A percentile compares a stretch with the other conserved stretches of the same genome.
phyloP scores from a whole-genome alignment of 2,113 vertebrate species.

The Mugil cephalus region DNA sequence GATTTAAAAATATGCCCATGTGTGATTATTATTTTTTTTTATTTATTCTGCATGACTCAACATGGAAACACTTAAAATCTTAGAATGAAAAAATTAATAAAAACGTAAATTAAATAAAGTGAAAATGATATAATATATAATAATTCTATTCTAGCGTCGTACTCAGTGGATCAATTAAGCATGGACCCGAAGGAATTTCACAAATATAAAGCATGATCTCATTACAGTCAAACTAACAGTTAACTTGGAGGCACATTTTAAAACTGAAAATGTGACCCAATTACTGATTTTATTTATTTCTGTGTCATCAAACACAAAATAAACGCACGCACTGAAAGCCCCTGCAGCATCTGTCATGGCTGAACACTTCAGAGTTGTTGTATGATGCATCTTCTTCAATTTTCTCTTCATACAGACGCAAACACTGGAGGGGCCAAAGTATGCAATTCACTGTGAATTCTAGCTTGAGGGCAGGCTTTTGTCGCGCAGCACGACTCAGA shows the following conservation, averaged over 20 bases:
- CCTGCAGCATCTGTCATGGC: neutral
- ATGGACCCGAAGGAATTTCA: too few species aligned
- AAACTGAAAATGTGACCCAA: neutral
- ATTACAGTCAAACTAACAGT: too few species aligned
- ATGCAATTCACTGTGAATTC: conserved; percentile 11
- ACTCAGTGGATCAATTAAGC: too few species aligned
- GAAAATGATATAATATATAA: too few species aligned
- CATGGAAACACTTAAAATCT: too few species aligned
- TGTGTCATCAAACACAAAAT: neutral
- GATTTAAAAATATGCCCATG: too few species aligned
- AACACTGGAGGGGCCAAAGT: neutral
- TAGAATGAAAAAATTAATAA: too few species aligned
- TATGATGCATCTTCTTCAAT: neutral
- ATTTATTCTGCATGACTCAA: too few species aligned
- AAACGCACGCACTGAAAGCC: neutral
- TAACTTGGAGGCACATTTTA: neutral
- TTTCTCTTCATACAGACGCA: neutral
- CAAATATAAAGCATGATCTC: too few species aligned
- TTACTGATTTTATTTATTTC: neutral
- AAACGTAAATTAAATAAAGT: too few species aligned
- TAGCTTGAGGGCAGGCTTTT: conserved; percentile 4
- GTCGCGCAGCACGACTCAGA: neutral
- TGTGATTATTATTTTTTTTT: too few species aligned
- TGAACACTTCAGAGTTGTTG: neutral
- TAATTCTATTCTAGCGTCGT: too few species aligned